Evolutionary conservation across 2,888 invertebrate genomes (phyloP).

Genomic region (Hydraecia micacea): DNA sequence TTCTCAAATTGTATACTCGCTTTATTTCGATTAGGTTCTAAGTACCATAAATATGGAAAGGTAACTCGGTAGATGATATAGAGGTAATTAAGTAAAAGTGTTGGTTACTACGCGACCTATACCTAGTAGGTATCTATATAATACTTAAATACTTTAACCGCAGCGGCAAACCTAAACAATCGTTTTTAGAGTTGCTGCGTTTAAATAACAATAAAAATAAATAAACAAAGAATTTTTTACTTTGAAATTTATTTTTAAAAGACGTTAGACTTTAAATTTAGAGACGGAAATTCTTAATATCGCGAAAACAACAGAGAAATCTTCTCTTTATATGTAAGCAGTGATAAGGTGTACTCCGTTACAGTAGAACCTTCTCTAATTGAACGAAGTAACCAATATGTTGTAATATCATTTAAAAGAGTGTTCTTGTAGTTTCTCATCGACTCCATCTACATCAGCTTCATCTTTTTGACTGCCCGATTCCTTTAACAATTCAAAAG

Average conservation of each 20-base stretch:
- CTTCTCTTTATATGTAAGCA: neutral
- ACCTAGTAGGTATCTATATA: neutral
- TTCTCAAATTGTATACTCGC: neutral
- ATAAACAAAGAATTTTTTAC: neutral
- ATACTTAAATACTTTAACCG: conserved; percentile 9
- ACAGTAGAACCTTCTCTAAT: neutral
- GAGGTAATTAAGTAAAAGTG: neutral
- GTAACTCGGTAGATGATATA: neutral
- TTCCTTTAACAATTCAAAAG: too few relatives aligned
- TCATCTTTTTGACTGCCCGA: neutral
- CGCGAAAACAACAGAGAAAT: neutral
- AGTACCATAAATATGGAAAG: too few relatives aligned
- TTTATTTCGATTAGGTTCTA: neutral
- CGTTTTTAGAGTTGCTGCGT: neutral
- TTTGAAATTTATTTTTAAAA: neutral
- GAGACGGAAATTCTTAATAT: neutral
- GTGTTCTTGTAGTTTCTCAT: too few relatives aligned
- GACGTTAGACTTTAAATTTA: neutral
- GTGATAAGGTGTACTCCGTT: too few relatives aligned
- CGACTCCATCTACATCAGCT: neutral
- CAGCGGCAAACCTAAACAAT: neutral
- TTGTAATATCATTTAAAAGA: neutral
- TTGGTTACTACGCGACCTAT: neutral
- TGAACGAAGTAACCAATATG: neutral
- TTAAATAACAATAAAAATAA: neutral